Conservation (phyloP, 2,797 vertebrate genomes). For the Macrochelys suwanniensis region DNA sequence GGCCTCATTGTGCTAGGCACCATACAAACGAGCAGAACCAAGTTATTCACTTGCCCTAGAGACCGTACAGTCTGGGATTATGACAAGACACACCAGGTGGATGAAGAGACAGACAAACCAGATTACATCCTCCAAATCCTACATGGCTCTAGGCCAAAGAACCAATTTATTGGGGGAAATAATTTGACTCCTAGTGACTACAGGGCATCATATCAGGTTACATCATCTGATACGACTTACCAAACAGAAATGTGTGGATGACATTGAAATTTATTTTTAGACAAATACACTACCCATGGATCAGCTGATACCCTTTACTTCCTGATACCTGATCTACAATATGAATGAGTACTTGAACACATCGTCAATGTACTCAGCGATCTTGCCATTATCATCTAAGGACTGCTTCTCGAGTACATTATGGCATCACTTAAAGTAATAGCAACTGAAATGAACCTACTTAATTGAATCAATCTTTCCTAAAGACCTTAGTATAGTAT, state of each 20-base stretch:
- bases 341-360: conserved; percentile 45
- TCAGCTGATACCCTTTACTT: conserved; percentile 32
- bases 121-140: neutral
- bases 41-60: neutral
- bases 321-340: neutral
- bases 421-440: conserved; percentile 67
- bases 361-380: conserved; percentile 45
- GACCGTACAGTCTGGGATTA: neutral
- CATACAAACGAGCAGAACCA: neutral
- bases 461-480: conserved; percentile 69
- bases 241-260: accelerated
- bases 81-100: neutral
- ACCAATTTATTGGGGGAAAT: neutral
- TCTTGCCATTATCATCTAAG: conserved; percentile 70
- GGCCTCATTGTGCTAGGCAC: neutral
- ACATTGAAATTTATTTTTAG: neutral
- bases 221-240: neutral
- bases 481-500: conserved; percentile 67
- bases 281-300: neutral
- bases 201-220: neutral
- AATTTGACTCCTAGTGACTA: neutral
- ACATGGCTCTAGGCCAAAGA: neutral
- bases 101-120: neutral
- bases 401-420: conserved; percentile 71
- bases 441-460: conserved; percentile 76